These are phyloP conservation scores for Leptobrachium leishanense DNA, from an alignment of 2,113 vertebrate species.

Conservation along the genomic window DNA sequence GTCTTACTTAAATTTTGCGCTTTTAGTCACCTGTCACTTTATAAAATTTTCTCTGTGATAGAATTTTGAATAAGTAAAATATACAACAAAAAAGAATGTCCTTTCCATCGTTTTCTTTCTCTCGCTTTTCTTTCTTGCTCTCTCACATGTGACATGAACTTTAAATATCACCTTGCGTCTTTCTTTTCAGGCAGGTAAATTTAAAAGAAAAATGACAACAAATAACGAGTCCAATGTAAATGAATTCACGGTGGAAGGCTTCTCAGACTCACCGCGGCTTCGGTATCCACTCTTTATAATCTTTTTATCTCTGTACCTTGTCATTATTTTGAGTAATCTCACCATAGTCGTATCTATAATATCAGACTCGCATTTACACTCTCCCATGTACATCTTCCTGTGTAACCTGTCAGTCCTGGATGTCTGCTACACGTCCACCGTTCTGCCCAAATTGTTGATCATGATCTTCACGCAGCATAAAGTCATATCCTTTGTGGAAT, in stretches of 20 bases:
- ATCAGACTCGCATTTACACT: constrained; percentile 14
- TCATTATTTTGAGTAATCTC: constrained; percentile 13
- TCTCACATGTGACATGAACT: no score
- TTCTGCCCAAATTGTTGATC: constrained; percentile 18
- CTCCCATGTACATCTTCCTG: constrained; percentile 22
- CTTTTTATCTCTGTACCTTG: constrained; percentile 9
- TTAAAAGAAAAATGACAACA: neutral
- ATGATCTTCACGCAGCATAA: constrained; percentile 19
- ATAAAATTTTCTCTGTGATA: no score
- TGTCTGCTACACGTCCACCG: constrained; percentile 10
- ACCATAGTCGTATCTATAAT: constrained; percentile 3
- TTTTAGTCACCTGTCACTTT: no score
- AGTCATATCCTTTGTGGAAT: neutral
- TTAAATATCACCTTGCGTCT: no score
- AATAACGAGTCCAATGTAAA: neutral
- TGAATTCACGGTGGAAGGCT: constrained; percentile 20
- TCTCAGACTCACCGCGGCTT: constrained; percentile 4
- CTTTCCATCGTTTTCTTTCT: no score
- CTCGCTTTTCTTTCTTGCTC: no score
- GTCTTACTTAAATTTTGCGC: no score
- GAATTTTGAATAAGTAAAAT: no score
- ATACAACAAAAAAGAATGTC: no score
- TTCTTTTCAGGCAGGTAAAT: no score
- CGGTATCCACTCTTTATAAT: constrained; percentile 16
- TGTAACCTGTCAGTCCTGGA: constrained; percentile 12